These are phyloP conservation scores for Drosophila ananassae DNA, from an alignment of 1,140 invertebrate genomes.

Conservation along the genomic window DNA sequence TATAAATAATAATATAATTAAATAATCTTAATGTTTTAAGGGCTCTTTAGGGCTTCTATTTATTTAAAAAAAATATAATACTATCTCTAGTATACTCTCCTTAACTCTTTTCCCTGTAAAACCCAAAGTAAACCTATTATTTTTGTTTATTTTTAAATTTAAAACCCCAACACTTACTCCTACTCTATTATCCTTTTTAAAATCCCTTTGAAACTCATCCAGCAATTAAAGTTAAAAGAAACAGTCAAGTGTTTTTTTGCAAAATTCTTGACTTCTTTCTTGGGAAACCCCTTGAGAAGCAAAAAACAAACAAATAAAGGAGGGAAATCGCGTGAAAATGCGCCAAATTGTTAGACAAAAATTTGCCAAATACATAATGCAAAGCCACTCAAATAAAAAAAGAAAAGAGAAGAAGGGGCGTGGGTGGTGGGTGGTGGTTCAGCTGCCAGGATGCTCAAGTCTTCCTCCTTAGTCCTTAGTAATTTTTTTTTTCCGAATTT, in stretches of 20 bases:
- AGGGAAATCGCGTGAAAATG: slow-evolving; percentile 73
- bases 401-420: background rate
- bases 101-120: no score
- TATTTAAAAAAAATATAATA: no score
- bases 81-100: no score
- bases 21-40: no score
- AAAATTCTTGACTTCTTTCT: background rate
- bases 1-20: no score
- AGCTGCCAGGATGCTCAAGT: slow-evolving; percentile 18
- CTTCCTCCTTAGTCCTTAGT: slow-evolving; percentile 1
- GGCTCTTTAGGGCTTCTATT: no score
- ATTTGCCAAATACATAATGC: slow-evolving; percentile 69
- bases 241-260: slow-evolving; percentile 59
- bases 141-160: no score
- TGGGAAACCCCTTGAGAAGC: slow-evolving; percentile 5
- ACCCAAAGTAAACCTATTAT: no score
- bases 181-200: background rate
- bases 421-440: background rate
- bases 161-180: no score
- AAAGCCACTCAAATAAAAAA: slow-evolving; percentile 26
- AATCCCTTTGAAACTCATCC: slow-evolving; percentile 55
- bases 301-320: slow-evolving; percentile 58
- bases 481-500: slow-evolving; percentile 37
- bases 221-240: slow-evolving; percentile 67
- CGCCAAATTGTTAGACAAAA: slow-evolving; percentile 77